Conservation (phyloP, 2,888 invertebrate genomes). For the Lasioglossum zephyrum region DNA sequence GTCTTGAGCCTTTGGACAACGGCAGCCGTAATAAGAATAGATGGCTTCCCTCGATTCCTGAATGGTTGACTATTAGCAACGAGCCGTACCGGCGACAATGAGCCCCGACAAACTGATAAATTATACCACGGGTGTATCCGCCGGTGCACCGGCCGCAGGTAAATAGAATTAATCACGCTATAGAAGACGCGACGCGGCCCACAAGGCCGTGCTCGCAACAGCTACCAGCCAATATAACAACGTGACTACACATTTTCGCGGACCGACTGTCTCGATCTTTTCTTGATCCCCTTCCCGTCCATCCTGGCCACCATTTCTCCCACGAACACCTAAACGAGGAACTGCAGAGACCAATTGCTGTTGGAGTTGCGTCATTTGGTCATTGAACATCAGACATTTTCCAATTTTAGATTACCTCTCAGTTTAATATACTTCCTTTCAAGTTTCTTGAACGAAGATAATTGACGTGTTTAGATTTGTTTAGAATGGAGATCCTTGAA, state of each 20-base stretch:
- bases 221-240: conserved; percentile 78
- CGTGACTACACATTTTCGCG: conserved; percentile 77
- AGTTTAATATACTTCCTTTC: too few species aligned
- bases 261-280: conserved; percentile 26
- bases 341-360: not conserved
- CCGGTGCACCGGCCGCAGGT: conserved; percentile 75
- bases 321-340: not conserved
- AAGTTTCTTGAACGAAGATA: not conserved
- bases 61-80: conserved; percentile 75
- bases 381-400: not conserved
- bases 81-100: conserved; percentile 72
- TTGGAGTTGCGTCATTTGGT: not conserved
- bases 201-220: conserved; percentile 56
- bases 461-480: not conserved
- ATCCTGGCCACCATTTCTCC: not conserved
- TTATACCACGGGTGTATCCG: conserved; percentile 72
- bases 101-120: conserved; percentile 76
- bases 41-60: conserved; percentile 73
- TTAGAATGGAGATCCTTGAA: not conserved
- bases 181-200: conserved; percentile 60
- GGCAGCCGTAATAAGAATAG: conserved; percentile 74
- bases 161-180: conserved; percentile 79
- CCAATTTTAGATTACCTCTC: not conserved
- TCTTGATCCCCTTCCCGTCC: not conserved
- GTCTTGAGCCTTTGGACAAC: conserved; percentile 71